phyloP scores from a whole-genome alignment of 1,140 invertebrate species.

The Diorhabda carinulata region DNA sequence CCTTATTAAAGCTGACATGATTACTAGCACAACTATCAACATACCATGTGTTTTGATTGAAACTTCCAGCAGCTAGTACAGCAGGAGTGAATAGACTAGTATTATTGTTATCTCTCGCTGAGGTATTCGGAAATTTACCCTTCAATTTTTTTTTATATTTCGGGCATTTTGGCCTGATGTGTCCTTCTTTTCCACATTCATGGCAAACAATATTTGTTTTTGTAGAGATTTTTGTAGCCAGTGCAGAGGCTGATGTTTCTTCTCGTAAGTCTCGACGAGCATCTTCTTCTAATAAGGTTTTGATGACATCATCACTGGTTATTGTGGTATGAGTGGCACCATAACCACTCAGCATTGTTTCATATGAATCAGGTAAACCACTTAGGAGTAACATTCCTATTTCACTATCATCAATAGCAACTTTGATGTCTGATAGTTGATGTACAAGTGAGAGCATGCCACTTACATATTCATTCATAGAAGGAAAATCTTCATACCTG shows the following conservation, averaged over 20 bases:
- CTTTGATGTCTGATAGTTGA: too few relatives aligned
- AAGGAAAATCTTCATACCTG: too few relatives aligned
- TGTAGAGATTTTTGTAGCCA: too few relatives aligned
- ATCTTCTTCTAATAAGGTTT: not conserved
- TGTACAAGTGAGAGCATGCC: too few relatives aligned
- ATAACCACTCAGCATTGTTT: too few relatives aligned
- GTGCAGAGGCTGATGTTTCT: not conserved
- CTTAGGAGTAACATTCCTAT: not conserved
- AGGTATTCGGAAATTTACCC: not conserved
- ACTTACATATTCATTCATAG: too few relatives aligned
- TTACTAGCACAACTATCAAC: conserved; percentile 35
- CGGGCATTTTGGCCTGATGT: conserved; percentile 18
- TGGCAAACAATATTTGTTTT: conserved; percentile 13
- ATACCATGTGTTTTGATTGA: conserved; percentile 33
- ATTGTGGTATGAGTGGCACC: not conserved
- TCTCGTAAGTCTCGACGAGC: not conserved
- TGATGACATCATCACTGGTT: not conserved
- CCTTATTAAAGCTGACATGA: conserved; percentile 32
- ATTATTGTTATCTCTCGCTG: conserved; percentile 3
- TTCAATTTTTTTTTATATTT: not conserved
- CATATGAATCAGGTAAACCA: not conserved
- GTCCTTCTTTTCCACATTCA: conserved; percentile 20
- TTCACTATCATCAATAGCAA: too few relatives aligned
- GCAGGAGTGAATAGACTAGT: conserved; percentile 8
- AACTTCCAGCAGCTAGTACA: conserved; percentile 26